These are phyloP conservation scores for Spermophilus dauricus DNA, from an alignment of 2,113 vertebrate genomes.

Conservation along the genomic window DNA sequence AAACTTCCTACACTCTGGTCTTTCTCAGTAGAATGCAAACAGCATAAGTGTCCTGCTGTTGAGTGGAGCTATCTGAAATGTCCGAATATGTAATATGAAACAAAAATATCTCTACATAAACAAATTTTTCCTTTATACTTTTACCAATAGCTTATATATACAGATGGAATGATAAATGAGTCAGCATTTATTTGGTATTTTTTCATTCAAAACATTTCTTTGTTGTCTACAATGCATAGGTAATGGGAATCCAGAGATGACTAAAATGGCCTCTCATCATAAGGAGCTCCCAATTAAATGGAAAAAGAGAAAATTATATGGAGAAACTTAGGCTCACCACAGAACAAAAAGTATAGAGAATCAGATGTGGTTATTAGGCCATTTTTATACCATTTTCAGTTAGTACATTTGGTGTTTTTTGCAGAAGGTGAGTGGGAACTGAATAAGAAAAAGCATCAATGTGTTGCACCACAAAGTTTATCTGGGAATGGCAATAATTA, in stretches of 20 bases:
- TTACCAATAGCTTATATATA: neutral
- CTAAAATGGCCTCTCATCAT: neutral
- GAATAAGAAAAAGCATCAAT: neutral
- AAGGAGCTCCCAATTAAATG: neutral
- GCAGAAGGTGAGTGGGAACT: neutral
- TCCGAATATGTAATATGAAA: neutral
- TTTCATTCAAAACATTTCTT: neutral
- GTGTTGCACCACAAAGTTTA: neutral
- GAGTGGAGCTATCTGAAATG: neutral
- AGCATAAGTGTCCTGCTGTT: neutral
- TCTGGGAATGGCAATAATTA: neutral
- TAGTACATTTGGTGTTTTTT: neutral
- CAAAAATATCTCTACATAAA: neutral
- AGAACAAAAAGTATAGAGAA: neutral
- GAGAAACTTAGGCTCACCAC: neutral
- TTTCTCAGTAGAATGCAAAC: neutral
- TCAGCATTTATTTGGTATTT: constrained; percentile 2
- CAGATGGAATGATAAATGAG: neutral
- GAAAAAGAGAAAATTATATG: neutral
- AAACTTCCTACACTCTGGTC: neutral
- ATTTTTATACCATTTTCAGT: neutral
- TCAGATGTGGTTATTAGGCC: neutral
- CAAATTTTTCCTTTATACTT: neutral
- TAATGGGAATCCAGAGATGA: neutral
- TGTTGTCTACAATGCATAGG: neutral